A percentile compares a stretch with the other conserved stretches of the same genome.
phyloP scores from a whole-genome alignment of 2,797 vertebrate genomes.

The Microhierax caerulescens region DNA sequence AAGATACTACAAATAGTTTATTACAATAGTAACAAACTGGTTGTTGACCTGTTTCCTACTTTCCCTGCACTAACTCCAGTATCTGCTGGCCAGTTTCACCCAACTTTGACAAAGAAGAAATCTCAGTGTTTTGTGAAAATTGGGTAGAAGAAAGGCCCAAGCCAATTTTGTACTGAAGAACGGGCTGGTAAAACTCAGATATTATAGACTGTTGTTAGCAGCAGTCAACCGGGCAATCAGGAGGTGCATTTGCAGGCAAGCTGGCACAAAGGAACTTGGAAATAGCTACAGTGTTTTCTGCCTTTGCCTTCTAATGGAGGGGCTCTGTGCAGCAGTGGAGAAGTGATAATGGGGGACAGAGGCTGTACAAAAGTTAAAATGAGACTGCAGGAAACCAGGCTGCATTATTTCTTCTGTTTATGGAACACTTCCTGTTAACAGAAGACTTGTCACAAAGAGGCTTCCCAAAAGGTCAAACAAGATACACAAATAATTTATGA shows the following conservation, averaged over 20 bases:
- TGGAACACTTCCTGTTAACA: not conserved
- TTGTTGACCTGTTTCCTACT: not conserved
- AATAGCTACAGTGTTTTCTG: not conserved
- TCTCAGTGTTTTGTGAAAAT: not conserved
- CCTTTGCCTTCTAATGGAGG: not conserved
- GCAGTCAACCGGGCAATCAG: not conserved
- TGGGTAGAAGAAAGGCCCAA: not conserved
- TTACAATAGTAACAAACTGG: not conserved
- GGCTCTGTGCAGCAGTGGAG: not conserved
- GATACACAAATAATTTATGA: not conserved
- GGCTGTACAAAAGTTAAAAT: not conserved
- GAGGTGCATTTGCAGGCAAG: not conserved
- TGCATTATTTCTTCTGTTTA: not conserved
- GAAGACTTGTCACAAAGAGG: not conserved
- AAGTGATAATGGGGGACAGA: not conserved
- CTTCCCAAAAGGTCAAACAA: not conserved
- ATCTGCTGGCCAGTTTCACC: not conserved
- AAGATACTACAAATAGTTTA: not conserved
- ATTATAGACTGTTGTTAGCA: not conserved
- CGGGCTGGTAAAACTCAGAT: not conserved
- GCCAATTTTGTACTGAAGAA: not conserved
- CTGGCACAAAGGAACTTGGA: not conserved
- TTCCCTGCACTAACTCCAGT: not conserved
- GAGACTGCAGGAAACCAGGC: not conserved
- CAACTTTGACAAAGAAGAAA: not conserved